Conservation (phyloP, 1,140 invertebrate species). For the Hestina assimilis region DNA sequence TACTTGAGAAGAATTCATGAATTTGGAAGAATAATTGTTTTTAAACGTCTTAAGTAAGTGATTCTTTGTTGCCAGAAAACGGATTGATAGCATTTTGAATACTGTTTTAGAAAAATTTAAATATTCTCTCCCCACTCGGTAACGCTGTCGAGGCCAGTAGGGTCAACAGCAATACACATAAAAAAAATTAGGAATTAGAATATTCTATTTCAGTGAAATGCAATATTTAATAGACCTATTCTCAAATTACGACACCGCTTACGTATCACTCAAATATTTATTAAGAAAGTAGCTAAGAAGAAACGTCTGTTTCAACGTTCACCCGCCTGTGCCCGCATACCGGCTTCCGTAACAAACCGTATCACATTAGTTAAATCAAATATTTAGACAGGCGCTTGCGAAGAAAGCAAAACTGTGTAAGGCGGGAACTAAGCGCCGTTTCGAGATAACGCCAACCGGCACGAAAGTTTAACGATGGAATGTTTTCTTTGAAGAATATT, state of each 20-base stretch:
- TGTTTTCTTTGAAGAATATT: neutral
- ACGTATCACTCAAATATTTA: constrained; percentile 18
- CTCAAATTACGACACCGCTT: neutral
- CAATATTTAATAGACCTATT: neutral
- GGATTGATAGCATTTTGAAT: neutral
- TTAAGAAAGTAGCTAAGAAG: constrained; percentile 16
- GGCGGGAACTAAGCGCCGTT: constrained; percentile 9
- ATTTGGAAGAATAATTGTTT: too few relatives aligned
- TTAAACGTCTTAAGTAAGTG: too few relatives aligned
- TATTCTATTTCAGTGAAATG: too few relatives aligned
- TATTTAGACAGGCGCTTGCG: constrained; percentile 48
- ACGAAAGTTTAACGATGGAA: neutral
- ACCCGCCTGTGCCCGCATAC: constrained; percentile 24
- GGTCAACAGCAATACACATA: too few relatives aligned
- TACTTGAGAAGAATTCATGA: too few relatives aligned
- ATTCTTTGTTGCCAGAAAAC: too few relatives aligned
- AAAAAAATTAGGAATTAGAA: too few relatives aligned
- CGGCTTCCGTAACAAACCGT: constrained; percentile 16
- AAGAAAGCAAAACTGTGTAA: constrained; percentile 24
- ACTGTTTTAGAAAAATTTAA: neutral
- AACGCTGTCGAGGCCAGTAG: too few relatives aligned
- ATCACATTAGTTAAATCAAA: constrained; percentile 50
- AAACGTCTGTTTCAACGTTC: constrained; percentile 4
- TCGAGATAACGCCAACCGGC: constrained; percentile 13
- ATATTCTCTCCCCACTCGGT: neutral